Base-by-base conservation (phyloP, 2,797 vertebrate genomes). In the Argya squamiceps region DNA sequence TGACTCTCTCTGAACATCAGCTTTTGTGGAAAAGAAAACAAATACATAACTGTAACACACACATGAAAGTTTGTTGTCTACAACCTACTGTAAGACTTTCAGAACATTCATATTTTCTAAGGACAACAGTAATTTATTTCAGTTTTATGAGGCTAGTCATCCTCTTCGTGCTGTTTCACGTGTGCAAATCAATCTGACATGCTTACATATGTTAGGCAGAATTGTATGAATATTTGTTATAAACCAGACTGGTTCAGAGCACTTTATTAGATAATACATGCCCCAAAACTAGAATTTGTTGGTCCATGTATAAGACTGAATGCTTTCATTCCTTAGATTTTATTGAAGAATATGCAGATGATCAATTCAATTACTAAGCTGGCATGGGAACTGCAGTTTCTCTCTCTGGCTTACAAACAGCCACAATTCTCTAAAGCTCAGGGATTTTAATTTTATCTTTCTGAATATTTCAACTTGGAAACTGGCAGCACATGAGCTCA, bases 21-120 rank as follows among this genome's bases (percentile, higher is more conserved):
- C 52, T 88, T 85, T 95, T 93, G 62, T 90, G 80, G 89, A 84
- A 93, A 80, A 85, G 84, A 83, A 94, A 93, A 86, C 70, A 89
- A 95, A 94, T 88, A 26, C 56, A 41, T 60, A 75, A 84, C 76
- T 68, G 18, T 71, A 77, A 89, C 46, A 70, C 1, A 3, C 24
- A 34, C 34, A 74, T 74, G 74, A 65, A 95, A 89, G 47, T 71
- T 88, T 74, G 52, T 81, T 94, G 62, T 73, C 50, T 37, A n/a
- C 84, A 86, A 73, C 49, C 39, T 59, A 44, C 84, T 93, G 73
- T 75, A 76, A 84, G 49, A 34, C 22, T 68, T 89, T 80, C 55
- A 67, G 84, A 88, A 92, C 74, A 80, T 86, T 90, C 30, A 1
- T 82, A 60, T 93, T 94, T 96, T 39, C 67, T 90, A 46, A 87